Evolutionary conservation across 2,888 invertebrate genomes (phyloP).

Genomic region (Apamea epomidion): DNA sequence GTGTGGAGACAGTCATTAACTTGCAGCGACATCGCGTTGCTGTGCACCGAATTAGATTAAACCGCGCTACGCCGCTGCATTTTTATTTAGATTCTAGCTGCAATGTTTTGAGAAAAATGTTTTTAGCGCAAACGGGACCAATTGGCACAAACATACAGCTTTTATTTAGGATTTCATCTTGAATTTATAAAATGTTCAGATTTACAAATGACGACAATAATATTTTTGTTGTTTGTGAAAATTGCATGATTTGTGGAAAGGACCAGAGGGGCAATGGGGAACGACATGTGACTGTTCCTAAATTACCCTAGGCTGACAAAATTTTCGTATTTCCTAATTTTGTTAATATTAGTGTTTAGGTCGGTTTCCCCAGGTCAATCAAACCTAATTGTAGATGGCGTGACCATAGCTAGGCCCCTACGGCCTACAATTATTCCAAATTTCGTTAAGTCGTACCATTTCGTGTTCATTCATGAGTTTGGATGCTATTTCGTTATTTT

Average conservation of each 20-base stretch:
- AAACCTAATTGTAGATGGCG: not conserved
- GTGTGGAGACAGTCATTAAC: conserved; percentile 59
- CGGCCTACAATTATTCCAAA: not conserved
- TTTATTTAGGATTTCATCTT: not conserved
- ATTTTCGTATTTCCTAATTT: too few species aligned
- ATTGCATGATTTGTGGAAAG: not conserved
- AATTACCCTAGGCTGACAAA: too few species aligned
- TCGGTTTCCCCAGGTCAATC: not conserved
- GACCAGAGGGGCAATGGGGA: not conserved
- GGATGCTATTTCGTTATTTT: not conserved
- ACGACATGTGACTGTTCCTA: not conserved
- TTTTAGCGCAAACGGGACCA: not conserved
- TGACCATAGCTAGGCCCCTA: not conserved
- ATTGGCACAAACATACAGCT: not conserved
- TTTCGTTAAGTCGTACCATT: not conserved
- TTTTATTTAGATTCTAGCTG: conserved; percentile 53
- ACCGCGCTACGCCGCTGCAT: conserved; percentile 40
- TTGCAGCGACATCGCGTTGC: conserved; percentile 53
- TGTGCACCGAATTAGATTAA: conserved; percentile 58
- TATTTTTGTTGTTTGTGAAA: not conserved
- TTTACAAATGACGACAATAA: not conserved
- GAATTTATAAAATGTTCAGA: not conserved
- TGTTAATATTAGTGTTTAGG: too few species aligned
- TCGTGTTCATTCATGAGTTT: not conserved
- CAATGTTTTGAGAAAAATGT: conserved; percentile 15